These are phyloP conservation scores for Alosa alosa DNA, from an alignment of 2,113 vertebrate genomes.

Conservation along the genomic window DNA sequence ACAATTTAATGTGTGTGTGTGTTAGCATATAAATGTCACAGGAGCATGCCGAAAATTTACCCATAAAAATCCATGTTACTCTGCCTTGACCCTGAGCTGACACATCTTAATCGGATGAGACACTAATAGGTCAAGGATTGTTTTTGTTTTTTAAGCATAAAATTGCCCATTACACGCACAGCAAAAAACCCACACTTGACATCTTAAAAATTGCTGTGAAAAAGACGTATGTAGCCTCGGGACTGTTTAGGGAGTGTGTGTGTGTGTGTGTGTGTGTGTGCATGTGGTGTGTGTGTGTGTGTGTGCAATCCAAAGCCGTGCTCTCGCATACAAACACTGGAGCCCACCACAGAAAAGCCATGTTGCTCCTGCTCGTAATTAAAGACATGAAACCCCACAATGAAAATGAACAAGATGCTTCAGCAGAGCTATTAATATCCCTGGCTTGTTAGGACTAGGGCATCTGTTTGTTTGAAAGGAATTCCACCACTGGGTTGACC, in stretches of 20 bases:
- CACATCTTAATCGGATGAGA: slow-evolving; percentile 20
- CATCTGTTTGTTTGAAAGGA: slow-evolving; percentile 23
- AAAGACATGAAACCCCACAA: slow-evolving; percentile 36
- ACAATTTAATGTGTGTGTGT: not conserved
- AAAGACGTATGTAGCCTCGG: slow-evolving; percentile 25
- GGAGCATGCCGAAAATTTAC: not conserved
- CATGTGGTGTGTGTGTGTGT: not conserved
- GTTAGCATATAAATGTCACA: not conserved
- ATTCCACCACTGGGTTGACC: slow-evolving; percentile 9
- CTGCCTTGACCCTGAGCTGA: not conserved
- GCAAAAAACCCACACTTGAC: slow-evolving; percentile 28
- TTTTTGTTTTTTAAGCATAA: slow-evolving; percentile 24
- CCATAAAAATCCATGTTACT: not conserved
- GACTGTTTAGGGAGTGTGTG: not conserved
- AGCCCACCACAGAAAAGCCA: not conserved
- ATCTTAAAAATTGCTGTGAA: slow-evolving; percentile 37
- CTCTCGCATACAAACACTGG: not conserved
- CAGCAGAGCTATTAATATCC: slow-evolving; percentile 29
- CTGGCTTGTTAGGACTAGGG: slow-evolving; percentile 21
- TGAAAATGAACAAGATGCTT: slow-evolving; percentile 31
- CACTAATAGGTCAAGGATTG: slow-evolving; percentile 41
- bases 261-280: slow-evolving; percentile 14
- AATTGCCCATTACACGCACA: slow-evolving; percentile 6
- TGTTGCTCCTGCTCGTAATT: slow-evolving; percentile 27
- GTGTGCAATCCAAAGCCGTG: not conserved